Evolutionary conservation across 2,888 invertebrate genomes (phyloP).

Genomic region (Augochlorella aurata): DNA sequence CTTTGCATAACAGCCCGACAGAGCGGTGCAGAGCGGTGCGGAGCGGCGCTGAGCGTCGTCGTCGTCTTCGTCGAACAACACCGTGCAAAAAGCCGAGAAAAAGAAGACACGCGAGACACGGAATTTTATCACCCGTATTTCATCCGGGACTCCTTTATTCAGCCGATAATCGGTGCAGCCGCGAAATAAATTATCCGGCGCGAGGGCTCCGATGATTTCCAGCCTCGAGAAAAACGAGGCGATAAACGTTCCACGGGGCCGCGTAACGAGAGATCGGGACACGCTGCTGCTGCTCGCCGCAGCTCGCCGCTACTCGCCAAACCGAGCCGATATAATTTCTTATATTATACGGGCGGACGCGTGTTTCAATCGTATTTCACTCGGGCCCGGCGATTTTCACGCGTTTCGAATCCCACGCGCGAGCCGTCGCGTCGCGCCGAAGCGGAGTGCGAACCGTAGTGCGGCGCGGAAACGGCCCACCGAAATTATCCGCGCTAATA

Average conservation of each 20-base stretch:
- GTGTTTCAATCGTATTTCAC: slow-evolving; percentile 21
- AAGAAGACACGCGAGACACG: not conserved
- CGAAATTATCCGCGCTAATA: slow-evolving; percentile 26
- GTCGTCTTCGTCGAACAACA: not conserved
- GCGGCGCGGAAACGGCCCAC: not conserved
- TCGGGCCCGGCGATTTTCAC: slow-evolving; percentile 20
- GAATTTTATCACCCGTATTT: slow-evolving; percentile 30
- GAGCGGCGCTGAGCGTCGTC: not conserved
- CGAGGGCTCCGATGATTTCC: slow-evolving; percentile 25
- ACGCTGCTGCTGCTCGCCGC: not conserved
- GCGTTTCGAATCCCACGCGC: slow-evolving; percentile 19
- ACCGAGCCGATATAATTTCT: not conserved
- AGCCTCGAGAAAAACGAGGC: slow-evolving; percentile 13
- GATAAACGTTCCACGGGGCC: slow-evolving; percentile 18
- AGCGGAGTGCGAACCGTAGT: too few species aligned
- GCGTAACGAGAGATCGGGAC: slow-evolving; percentile 31
- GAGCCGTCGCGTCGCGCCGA: not conserved
- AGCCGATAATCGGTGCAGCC: slow-evolving; percentile 23
- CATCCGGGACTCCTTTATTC: slow-evolving; percentile 1
- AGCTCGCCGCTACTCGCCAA: not conserved
- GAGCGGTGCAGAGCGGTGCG: not conserved
- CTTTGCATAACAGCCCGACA: slow-evolving; percentile 35
- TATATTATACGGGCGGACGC: not conserved
- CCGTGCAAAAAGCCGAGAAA: not conserved
- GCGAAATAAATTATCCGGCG: slow-evolving; percentile 8